Conservation (phyloP, 2,797 vertebrate genomes). For the Masticophis lateralis region DNA sequence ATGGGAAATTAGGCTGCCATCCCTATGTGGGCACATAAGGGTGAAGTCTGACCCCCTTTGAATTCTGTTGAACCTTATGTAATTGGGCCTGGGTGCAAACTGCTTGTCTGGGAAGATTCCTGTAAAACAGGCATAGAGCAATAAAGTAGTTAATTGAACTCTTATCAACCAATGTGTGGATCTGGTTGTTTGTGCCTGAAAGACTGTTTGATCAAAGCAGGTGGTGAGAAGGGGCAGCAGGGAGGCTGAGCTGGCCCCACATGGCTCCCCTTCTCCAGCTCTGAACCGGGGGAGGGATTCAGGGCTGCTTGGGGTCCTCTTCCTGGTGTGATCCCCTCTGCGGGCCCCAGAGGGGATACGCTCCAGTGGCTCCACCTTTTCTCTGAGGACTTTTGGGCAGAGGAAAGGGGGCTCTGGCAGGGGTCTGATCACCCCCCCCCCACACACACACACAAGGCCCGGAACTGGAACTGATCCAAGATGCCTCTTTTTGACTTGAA, state of each 20-base stretch:
- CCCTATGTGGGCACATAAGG: neutral
- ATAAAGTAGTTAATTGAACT: neutral
- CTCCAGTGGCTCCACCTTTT: too few relatives aligned
- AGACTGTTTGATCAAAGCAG: neutral
- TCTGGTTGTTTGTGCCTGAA: neutral
- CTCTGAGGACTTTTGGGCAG: neutral
- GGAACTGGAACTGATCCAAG: neutral
- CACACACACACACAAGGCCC: neutral
- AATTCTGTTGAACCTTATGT: neutral
- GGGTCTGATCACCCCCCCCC: neutral
- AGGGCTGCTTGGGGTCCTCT: neutral
- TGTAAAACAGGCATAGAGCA: neutral
- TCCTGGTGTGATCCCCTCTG: neutral
- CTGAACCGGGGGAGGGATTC: neutral
- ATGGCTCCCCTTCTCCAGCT: neutral
- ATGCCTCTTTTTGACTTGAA: neutral
- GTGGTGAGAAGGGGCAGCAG: neutral
- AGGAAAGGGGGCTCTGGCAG: neutral
- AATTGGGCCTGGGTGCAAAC: neutral
- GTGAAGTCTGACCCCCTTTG: neutral
- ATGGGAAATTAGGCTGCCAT: neutral
- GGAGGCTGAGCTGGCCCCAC: neutral
- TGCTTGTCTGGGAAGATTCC: neutral
- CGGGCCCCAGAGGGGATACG: neutral
- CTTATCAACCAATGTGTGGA: neutral